Conservation (phyloP, 1,140 invertebrate species). For the Macrocentrus cingulum region DNA sequence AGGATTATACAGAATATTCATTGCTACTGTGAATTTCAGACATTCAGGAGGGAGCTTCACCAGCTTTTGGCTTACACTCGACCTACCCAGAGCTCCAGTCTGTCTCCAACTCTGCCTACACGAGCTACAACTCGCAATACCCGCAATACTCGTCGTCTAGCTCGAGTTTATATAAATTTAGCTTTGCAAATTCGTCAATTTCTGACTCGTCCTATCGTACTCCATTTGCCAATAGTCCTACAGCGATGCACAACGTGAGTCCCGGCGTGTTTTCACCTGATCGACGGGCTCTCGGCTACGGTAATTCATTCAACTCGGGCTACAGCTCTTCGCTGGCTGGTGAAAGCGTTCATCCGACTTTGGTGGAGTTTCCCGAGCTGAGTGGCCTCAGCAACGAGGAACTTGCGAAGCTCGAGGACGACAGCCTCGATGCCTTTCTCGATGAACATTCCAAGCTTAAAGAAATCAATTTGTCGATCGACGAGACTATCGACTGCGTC, state of each 20-base stretch:
- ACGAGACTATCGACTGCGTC: constrained; percentile 71
- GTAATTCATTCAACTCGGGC: constrained; percentile 44
- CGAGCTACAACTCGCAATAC: constrained; percentile 49
- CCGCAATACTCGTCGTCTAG: constrained; percentile 49
- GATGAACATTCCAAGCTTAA: constrained; percentile 67
- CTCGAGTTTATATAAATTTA: constrained; percentile 50
- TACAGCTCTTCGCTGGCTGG: too few species aligned
- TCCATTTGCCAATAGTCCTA: constrained; percentile 35
- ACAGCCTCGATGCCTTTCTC: constrained; percentile 71
- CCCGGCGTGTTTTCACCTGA: constrained; percentile 43
- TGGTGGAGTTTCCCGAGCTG: constrained; percentile 68
- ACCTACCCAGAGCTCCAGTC: constrained; percentile 46
- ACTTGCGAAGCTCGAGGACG: constrained; percentile 67
- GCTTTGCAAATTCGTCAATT: constrained; percentile 45
- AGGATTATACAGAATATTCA: constrained; percentile 6
- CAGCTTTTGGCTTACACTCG: constrained; percentile 49
- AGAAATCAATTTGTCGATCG: constrained; percentile 69
- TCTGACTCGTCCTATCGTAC: constrained; percentile 41
- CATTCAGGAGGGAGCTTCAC: constrained; percentile 48
- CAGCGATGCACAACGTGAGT: constrained; percentile 33
- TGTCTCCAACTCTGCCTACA: constrained; percentile 38
- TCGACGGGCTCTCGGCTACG: constrained; percentile 40
- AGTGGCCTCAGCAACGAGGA: constrained; percentile 69
- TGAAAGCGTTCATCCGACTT: too few species aligned
- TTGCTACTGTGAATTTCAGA: constrained; percentile 50